Evolutionary conservation across 2,113 vertebrate species (phyloP).

Genomic region (Gallinago paraguaiae): DNA sequence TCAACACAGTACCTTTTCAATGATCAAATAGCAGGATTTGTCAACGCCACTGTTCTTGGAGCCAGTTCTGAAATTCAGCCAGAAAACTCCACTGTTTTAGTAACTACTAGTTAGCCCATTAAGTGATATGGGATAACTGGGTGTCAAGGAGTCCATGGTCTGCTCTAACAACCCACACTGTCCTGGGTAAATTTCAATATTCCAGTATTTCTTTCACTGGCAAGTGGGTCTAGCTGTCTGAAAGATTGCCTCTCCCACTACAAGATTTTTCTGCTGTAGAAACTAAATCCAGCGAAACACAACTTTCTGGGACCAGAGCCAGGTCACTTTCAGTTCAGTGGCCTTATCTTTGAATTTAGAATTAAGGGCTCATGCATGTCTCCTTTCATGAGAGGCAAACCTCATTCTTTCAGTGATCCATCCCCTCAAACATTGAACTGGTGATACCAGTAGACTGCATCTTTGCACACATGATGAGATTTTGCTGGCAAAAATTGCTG

Average conservation of each 20-base stretch:
- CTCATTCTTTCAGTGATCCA: constrained; percentile 36
- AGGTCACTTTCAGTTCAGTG: constrained; percentile 50
- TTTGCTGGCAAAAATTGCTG: constrained; percentile 51
- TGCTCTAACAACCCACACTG: not conserved
- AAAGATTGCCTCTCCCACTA: not conserved
- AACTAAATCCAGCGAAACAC: constrained; percentile 35
- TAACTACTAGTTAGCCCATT: not conserved
- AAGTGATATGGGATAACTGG: not conserved
- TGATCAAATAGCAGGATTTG: not conserved
- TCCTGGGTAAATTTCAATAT: not conserved
- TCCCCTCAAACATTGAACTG: not conserved
- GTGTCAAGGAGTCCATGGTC: not conserved
- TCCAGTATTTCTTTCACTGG: not conserved
- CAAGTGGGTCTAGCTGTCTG: not conserved
- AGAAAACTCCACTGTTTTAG: not conserved
- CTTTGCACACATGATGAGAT: constrained; percentile 40
- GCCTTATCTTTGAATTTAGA: constrained; percentile 52
- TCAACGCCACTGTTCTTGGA: not conserved
- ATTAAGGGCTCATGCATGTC: constrained; percentile 27
- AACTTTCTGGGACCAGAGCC: constrained; percentile 62
- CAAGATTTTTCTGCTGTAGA: not conserved
- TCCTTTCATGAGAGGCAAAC: constrained; percentile 40
- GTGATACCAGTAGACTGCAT: constrained; percentile 48
- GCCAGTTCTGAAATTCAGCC: not conserved
- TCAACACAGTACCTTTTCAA: not conserved